Conservation (phyloP, 2,113 vertebrate genomes). For the Indicator maculatus region DNA sequence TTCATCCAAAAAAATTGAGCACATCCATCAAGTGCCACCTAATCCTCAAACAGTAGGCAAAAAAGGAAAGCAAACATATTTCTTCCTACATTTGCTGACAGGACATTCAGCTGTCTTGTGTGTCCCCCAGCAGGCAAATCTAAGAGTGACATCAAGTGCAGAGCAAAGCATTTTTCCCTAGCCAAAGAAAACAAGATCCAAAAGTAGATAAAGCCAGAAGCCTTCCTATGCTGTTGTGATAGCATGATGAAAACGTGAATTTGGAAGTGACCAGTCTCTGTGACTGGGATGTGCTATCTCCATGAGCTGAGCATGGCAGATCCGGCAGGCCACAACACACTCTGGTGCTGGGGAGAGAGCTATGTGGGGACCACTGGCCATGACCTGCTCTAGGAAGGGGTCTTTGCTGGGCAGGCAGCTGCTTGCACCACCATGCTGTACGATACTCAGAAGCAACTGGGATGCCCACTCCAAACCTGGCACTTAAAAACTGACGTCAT, state of each 20-base stretch:
- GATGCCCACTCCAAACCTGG: neutral
- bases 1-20: neutral
- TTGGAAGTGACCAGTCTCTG: neutral
- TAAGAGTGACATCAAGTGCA: neutral
- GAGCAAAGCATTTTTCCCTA: neutral
- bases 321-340: neutral
- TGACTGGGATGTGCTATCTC: neutral
- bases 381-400: fast-evolving
- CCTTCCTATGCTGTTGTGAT: neutral
- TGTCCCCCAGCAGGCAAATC: neutral
- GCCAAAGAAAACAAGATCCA: neutral
- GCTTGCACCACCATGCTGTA: neutral
- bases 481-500: neutral
- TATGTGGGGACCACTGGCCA: fast-evolving
- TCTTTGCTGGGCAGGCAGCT: neutral
- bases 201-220: neutral
- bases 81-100: neutral
- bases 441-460: neutral
- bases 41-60: neutral
- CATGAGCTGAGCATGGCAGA: neutral
- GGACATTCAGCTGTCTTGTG: neutral
- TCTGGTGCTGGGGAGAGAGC: neutral
- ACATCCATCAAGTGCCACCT: fast-evolving
- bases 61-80: neutral
- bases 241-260: neutral